Evolutionary conservation across 1,140 invertebrate genomes (phyloP).

Genomic region (Steinernema feltiae): DNA sequence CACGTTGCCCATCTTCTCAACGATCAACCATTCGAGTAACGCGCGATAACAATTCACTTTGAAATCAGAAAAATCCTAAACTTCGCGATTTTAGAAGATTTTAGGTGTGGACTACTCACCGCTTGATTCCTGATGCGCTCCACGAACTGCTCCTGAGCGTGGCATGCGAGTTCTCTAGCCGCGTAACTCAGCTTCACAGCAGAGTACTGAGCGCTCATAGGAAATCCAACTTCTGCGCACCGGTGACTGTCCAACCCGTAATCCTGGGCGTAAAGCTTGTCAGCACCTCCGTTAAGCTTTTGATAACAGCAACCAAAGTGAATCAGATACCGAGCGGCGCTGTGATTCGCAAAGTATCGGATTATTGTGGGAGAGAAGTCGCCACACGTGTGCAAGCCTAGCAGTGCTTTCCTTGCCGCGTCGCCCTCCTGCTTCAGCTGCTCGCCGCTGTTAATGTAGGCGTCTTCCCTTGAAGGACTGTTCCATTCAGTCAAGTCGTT

Average conservation of each 20-base stretch:
- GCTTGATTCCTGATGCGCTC: slow-evolving; percentile 15
- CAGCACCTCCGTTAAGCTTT: slow-evolving; percentile 44
- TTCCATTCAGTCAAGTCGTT: slow-evolving; percentile 16
- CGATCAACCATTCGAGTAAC: slow-evolving; percentile 32
- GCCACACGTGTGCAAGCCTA: slow-evolving; percentile 49
- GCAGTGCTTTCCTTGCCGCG: slow-evolving; percentile 16
- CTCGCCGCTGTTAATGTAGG: slow-evolving; percentile 16
- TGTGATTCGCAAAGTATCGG: slow-evolving; percentile 31
- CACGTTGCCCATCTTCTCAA: slow-evolving; percentile 23
- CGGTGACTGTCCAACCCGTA: slow-evolving; percentile 14
- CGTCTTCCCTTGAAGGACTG: slow-evolving; percentile 15
- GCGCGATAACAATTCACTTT: slow-evolving; percentile 37
- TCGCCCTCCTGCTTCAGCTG: slow-evolving; percentile 18
- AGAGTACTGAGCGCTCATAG: slow-evolving; percentile 32
- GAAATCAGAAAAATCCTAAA: slow-evolving; percentile 15
- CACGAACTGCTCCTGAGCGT: slow-evolving; percentile 33
- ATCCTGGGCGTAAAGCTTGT: slow-evolving; percentile 35
- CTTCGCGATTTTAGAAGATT: neutral
- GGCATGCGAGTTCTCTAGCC: slow-evolving; percentile 44
- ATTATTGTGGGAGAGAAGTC: slow-evolving; percentile 45
- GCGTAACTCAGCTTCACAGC: slow-evolving; percentile 36
- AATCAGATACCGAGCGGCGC: slow-evolving; percentile 25
- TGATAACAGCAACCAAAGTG: slow-evolving; percentile 51
- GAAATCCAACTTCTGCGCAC: slow-evolving; percentile 28
- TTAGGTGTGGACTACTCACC: neutral